Percentiles rank a stretch among this genome's conserved stretches.
These are phyloP conservation scores for Chymomyza caudatula DNA, from an alignment of 2,888 invertebrate genomes.

Conservation along the genomic window DNA sequence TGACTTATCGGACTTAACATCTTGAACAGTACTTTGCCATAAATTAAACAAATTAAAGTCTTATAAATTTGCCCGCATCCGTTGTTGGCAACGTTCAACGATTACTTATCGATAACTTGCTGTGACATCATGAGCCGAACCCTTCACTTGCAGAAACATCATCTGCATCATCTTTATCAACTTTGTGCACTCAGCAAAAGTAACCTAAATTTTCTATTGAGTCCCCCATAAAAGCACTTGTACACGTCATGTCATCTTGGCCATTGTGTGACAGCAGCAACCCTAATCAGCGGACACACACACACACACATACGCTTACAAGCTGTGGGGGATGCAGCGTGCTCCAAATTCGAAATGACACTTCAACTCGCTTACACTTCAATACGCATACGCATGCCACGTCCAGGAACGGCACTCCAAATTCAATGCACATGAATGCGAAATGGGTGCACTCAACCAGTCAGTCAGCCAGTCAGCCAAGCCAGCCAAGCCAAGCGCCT, in stretches of 20 bases:
- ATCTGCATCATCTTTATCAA: neutral
- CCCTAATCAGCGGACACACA: constrained; percentile 62
- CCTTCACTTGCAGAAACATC: neutral
- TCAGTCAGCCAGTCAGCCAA: neutral
- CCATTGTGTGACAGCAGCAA: constrained; percentile 58
- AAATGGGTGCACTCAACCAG: constrained; percentile 29
- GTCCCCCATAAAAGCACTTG: constrained; percentile 42
- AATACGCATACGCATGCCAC: constrained; percentile 60
- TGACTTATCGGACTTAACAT: too few relatives aligned
- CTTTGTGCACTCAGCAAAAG: constrained; percentile 10
- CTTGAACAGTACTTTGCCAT: too few relatives aligned
- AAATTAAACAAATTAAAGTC: too few relatives aligned
- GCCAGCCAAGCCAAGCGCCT: constrained; percentile 30
- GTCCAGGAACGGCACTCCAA: constrained; percentile 47
- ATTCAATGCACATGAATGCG: constrained; percentile 53
- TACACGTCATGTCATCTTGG: constrained; percentile 65
- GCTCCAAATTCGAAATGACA: constrained; percentile 64
- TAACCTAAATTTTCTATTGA: constrained; percentile 38
- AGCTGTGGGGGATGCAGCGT: constrained; percentile 10
- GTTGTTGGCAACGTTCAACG: neutral
- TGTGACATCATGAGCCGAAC: neutral
- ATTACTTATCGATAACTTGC: neutral
- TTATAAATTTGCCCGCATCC: neutral
- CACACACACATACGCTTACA: constrained; percentile 2
- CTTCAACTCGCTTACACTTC: constrained; percentile 68